Percentiles rank a stretch among this genome's conserved stretches.
Evolutionary conservation across 2,888 invertebrate species (phyloP).

Genomic region (Hypercompe scribonia): DNA sequence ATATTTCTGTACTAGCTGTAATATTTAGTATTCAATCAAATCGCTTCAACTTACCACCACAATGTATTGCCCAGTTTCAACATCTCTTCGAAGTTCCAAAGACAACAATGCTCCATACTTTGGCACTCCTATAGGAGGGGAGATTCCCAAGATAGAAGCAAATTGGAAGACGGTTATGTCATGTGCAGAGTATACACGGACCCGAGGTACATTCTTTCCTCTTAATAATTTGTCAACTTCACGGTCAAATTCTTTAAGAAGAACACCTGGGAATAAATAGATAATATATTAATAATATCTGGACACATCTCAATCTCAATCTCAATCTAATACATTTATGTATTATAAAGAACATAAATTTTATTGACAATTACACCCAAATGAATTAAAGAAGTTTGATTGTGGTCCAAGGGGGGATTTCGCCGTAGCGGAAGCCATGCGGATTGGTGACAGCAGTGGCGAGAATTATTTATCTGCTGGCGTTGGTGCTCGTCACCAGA

Average conservation of each 20-base stretch:
- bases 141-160: background rate
- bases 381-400: too few species aligned
- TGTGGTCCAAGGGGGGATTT: too few species aligned
- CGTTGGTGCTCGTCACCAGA: too few species aligned
- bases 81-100: constrained; percentile 56
- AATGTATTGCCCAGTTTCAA: constrained; percentile 53
- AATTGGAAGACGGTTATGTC: constrained; percentile 18
- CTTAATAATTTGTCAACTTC: constrained; percentile 12
- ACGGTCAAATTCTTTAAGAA: constrained; percentile 17
- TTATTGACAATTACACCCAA: too few species aligned
- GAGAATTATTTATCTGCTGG: too few species aligned
- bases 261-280: constrained; percentile 15
- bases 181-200: constrained; percentile 18
- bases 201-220: constrained; percentile 1
- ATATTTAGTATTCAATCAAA: background rate
- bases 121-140: constrained; percentile 31
- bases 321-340: too few species aligned
- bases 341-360: too few species aligned
- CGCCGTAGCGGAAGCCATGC: too few species aligned
- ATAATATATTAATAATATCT: too few species aligned
- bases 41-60: constrained; percentile 63
- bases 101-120: constrained; percentile 46
- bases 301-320: too few species aligned
- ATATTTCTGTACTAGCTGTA: background rate
- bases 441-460: too few species aligned